Percentiles rank a stretch among this genome's conserved stretches.
These are phyloP conservation scores for Ips typographus DNA, from an alignment of 1,140 invertebrate genomes.

Conservation along the genomic window DNA sequence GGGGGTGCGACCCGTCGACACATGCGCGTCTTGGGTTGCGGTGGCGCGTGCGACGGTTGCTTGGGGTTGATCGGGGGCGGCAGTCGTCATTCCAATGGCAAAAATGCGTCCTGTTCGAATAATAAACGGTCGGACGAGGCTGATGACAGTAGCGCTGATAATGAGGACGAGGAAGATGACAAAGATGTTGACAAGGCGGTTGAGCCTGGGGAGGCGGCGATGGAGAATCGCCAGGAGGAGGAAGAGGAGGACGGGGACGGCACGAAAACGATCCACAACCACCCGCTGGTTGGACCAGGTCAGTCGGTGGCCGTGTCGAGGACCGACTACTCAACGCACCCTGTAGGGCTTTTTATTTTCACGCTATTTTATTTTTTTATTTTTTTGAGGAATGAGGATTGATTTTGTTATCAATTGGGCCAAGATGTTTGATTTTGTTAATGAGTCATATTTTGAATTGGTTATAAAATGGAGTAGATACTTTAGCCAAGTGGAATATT, in stretches of 20 bases:
- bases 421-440: no score
- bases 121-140: background rate
- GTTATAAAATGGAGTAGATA: no score
- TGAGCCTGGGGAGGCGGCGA: background rate
- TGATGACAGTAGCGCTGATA: slow-evolving; percentile 1
- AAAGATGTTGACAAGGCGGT: background rate
- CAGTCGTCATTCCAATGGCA: slow-evolving; percentile 42
- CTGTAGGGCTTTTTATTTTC: slow-evolving; percentile 32
- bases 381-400: background rate
- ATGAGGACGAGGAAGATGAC: slow-evolving; percentile 8
- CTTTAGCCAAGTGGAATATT: no score
- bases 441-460: no score
- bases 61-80: slow-evolving; percentile 43
- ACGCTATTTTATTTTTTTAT: slow-evolving; percentile 13
- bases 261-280: slow-evolving; percentile 15
- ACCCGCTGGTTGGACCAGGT: slow-evolving; percentile 47
- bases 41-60: slow-evolving; percentile 46
- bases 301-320: slow-evolving; percentile 45
- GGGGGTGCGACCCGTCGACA: slow-evolving; percentile 16
- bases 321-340: slow-evolving; percentile 36
- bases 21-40: slow-evolving; percentile 30
- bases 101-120: slow-evolving; percentile 9
- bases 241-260: slow-evolving; percentile 12
- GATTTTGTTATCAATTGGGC: background rate
- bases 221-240: background rate